Evolutionary conservation across 2,797 vertebrate species (phyloP).

Genomic region (Hybognathus amarus): DNA sequence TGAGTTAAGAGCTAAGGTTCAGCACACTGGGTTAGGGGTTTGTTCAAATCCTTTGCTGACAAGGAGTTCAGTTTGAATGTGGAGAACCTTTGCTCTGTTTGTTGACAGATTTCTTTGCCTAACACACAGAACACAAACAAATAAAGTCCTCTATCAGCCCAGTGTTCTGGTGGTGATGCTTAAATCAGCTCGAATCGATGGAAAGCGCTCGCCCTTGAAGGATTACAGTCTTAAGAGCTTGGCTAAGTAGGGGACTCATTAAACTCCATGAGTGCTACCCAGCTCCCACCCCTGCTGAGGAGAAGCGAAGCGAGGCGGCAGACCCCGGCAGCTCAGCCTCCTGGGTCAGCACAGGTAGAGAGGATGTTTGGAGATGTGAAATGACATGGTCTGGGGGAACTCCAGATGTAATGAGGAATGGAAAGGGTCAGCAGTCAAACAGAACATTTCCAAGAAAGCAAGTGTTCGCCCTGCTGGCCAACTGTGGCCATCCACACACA

Average conservation of each 20-base stretch:
- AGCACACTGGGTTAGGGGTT: not conserved
- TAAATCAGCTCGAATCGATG: slow-evolving; percentile 32
- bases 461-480: slow-evolving; percentile 44
- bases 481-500: slow-evolving; percentile 59
- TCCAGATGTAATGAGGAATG: slow-evolving; percentile 58
- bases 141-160: slow-evolving; percentile 40
- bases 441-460: slow-evolving; percentile 60
- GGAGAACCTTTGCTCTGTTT: slow-evolving; percentile 32
- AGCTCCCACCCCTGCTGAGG: slow-evolving; percentile 12
- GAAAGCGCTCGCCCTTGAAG: slow-evolving; percentile 30
- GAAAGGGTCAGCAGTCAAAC: slow-evolving; percentile 61
- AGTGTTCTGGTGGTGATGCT: slow-evolving; percentile 27
- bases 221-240: slow-evolving; percentile 48
- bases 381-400: slow-evolving; percentile 56
- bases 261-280: slow-evolving; percentile 38
- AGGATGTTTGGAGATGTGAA: slow-evolving; percentile 59
- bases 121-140: slow-evolving; percentile 49
- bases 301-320: not conserved
- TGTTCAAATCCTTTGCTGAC: slow-evolving; percentile 23
- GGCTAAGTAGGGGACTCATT: slow-evolving; percentile 42
- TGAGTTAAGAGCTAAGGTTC: not conserved
- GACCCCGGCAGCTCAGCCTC: not conserved
- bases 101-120: slow-evolving; percentile 41
- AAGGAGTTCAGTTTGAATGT: slow-evolving; percentile 33
- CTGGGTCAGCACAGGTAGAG: slow-evolving; percentile 51